Evolutionary conservation across 2,797 vertebrate species (phyloP).

Genomic region (Paedocypris micromegethes): DNA sequence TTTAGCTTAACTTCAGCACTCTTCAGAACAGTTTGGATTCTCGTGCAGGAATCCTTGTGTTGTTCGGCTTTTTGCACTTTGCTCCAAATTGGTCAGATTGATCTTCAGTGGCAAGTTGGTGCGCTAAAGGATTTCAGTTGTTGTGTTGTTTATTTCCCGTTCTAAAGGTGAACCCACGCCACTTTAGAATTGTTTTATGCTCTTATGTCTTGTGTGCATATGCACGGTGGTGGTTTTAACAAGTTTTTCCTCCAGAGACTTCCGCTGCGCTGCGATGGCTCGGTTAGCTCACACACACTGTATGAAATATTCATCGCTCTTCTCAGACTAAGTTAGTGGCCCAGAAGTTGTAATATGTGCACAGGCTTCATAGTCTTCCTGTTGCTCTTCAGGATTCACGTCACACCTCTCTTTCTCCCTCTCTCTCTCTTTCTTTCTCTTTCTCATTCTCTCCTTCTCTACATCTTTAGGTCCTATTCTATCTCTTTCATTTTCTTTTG

Average conservation of each 20-base stretch:
- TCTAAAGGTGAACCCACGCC: no score
- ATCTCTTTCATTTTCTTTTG: no score
- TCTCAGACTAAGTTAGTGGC: constrained; percentile 54
- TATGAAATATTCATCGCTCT: constrained; percentile 70
- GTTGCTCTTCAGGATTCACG: constrained; percentile 29
- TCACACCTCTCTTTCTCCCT: constrained; percentile 11
- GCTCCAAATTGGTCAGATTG: no score
- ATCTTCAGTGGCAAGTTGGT: no score
- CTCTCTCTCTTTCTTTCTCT: background rate
- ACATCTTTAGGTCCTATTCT: constrained; percentile 5
- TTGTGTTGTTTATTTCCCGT: no score
- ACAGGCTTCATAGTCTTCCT: constrained; percentile 35
- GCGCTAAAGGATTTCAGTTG: no score
- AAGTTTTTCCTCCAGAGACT: constrained; percentile 40
- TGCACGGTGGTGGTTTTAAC: background rate
- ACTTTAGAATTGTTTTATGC: no score
- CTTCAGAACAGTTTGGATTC: no score
- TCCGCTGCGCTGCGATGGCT: constrained; percentile 64
- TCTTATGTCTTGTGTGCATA: background rate
- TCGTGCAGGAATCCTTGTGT: no score
- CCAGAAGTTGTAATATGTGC: constrained; percentile 59
- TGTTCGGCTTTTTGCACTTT: no score
- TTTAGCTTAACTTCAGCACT: no score
- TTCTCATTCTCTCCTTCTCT: no score
- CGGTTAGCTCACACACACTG: constrained; percentile 58